phyloP scores from a whole-genome alignment of 1,140 invertebrate species.

The Glossosoma conforme region DNA sequence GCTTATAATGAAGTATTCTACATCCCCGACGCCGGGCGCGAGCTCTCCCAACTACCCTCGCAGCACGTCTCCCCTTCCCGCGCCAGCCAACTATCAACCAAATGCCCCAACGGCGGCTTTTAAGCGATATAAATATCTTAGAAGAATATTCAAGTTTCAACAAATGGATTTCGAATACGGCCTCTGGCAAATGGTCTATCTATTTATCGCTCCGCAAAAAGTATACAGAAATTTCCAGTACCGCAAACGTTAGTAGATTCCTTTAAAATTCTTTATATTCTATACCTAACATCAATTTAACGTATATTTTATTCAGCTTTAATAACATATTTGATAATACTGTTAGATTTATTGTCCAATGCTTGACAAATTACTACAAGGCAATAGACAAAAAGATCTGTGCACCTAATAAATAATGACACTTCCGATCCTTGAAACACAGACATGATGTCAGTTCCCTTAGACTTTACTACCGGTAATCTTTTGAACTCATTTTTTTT shows the following conservation, averaged over 20 bases:
- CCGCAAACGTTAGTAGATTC: conserved; percentile 81
- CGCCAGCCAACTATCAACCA: conserved; percentile 56
- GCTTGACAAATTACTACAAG: too few relatives aligned
- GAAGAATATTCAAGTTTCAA: conserved; percentile 86
- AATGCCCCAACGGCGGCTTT: conserved; percentile 80
- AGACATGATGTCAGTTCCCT: too few relatives aligned
- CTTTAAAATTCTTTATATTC: conserved; percentile 4
- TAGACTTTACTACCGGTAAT: too few relatives aligned
- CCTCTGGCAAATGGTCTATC: conserved; percentile 96
- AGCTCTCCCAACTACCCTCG: conserved; percentile 43
- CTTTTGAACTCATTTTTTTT: too few relatives aligned
- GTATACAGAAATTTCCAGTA: conserved; percentile 98
- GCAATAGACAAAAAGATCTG: too few relatives aligned
- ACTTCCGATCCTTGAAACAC: too few relatives aligned
- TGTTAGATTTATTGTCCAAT: too few relatives aligned
- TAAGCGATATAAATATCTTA: conserved; percentile 89
- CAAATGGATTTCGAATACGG: conserved; percentile 99
- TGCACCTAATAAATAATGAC: too few relatives aligned
- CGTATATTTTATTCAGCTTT: too few relatives aligned
- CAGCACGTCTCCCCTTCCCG: conserved; percentile 53
- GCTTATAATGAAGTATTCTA: conserved; percentile 66
- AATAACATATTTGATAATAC: too few relatives aligned
- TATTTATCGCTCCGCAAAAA: conserved; percentile 94
- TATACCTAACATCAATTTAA: too few relatives aligned
- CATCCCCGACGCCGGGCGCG: conserved; percentile 55